Percentiles rank a stretch among this genome's conserved stretches.
phyloP scores from a whole-genome alignment of 2,113 vertebrate genomes.

The Larimichthys crocea region DNA sequence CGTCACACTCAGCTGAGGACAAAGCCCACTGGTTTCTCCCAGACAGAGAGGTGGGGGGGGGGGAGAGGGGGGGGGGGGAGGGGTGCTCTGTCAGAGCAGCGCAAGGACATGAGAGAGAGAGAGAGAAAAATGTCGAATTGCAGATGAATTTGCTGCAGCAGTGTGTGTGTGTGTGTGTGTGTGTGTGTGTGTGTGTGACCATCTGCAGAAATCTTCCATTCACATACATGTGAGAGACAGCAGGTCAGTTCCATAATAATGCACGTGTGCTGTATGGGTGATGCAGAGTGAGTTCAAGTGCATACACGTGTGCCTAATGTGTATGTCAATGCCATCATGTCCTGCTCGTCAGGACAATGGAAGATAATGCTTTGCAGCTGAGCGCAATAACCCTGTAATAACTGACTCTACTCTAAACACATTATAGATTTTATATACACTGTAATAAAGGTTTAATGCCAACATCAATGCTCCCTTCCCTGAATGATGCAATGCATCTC shows the following conservation, averaged over 20 bases:
- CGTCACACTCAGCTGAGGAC: constrained; percentile 83
- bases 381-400: constrained; percentile 29
- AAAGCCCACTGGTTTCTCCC: constrained; percentile 79
- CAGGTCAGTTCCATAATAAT: constrained; percentile 37
- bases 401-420: constrained; percentile 11
- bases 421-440: constrained; percentile 16
- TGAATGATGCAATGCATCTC: constrained; percentile 70
- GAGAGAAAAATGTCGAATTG: constrained; percentile 38
- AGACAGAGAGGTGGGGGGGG: constrained; percentile 69
- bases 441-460: constrained; percentile 4
- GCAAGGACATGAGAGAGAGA: constrained; percentile 47
- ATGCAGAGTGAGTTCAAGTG: constrained; percentile 41
- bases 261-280: constrained; percentile 52
- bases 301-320: constrained; percentile 56
- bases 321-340: constrained; percentile 54
- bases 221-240: constrained; percentile 47
- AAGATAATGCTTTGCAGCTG: constrained; percentile 34
- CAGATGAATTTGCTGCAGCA: constrained; percentile 57
- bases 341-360: constrained; percentile 61
- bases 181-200: not conserved
- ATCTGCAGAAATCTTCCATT: constrained; percentile 19
- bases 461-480: constrained; percentile 26
- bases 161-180: not conserved
- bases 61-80: constrained; percentile 16
- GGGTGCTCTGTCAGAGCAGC: constrained; percentile 45